Percentiles rank a stretch among this genome's conserved stretches.
Evolutionary conservation across 2,797 vertebrate species (phyloP).

Genomic region (Tiaroga cobitis): DNA sequence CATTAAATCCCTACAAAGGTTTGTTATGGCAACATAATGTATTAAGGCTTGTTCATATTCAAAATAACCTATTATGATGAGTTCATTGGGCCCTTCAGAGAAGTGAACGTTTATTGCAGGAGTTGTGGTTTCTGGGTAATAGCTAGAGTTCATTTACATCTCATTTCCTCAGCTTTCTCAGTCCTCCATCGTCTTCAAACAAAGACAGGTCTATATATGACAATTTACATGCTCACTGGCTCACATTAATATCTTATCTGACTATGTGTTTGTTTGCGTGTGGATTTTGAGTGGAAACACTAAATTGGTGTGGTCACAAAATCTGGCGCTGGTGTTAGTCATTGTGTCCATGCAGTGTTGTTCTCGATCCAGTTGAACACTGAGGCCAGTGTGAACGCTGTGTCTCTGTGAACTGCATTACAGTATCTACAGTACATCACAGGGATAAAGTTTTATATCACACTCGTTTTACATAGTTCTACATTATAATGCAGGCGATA

Average conservation of each 20-base stretch:
- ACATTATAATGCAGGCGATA: conserved; percentile 17
- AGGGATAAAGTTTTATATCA: conserved; percentile 15
- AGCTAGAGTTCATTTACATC: conserved; percentile 4
- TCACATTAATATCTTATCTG: not conserved
- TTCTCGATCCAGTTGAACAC: not conserved
- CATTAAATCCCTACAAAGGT: not conserved
- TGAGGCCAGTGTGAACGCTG: not conserved
- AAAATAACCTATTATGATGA: too few species aligned
- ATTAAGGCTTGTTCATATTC: not conserved
- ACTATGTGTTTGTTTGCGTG: not conserved
- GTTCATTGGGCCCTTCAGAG: not conserved
- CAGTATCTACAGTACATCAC: conserved; percentile 4
- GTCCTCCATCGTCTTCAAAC: not conserved
- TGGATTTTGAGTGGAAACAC: not conserved
- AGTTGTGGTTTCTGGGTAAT: not conserved
- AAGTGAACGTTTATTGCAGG: not conserved
- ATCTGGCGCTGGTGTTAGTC: not conserved
- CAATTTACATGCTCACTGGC: not conserved
- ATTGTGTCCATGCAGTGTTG: not conserved
- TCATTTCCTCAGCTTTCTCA: not conserved
- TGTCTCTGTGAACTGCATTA: not conserved
- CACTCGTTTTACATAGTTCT: conserved; percentile 32
- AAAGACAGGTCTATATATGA: not conserved
- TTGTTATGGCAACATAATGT: not conserved
- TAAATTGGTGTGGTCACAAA: not conserved